A percentile compares a stretch with the other conserved stretches of the same genome.
phyloP scores from a whole-genome alignment of 2,797 vertebrate genomes.

The Odontamblyopus lacepedii region DNA sequence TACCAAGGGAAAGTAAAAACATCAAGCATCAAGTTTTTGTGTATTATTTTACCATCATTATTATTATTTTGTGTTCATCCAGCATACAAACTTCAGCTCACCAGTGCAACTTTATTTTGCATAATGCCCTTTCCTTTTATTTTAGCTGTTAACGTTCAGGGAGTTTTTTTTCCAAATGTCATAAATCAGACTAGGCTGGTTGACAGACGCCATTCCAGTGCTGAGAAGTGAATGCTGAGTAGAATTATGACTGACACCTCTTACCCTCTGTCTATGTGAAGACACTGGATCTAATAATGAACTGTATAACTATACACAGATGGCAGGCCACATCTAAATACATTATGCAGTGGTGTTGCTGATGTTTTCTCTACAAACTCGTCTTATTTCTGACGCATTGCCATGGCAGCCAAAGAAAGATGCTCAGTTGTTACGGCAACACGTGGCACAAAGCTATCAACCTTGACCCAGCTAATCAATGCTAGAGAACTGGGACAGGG shows the following conservation, averaged over 20 bases:
- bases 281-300: background rate
- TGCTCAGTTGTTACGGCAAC: conserved; percentile 66
- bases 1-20: background rate
- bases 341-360: conserved; percentile 5
- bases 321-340: conserved; percentile 12
- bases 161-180: conserved; percentile 38
- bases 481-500: conserved; percentile 16
- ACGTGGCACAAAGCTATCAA: conserved; percentile 37
- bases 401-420: conserved; percentile 56
- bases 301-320: background rate
- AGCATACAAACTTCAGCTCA: background rate
- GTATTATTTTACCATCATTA: background rate
- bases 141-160: background rate
- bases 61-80: background rate
- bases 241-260: conserved; percentile 11
- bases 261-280: conserved; percentile 4
- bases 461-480: conserved; percentile 53
- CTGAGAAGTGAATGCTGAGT: conserved; percentile 30
- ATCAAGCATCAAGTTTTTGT: background rate
- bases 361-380: conserved; percentile 8
- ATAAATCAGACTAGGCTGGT: conserved; percentile 27
- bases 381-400: conserved; percentile 55
- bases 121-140: background rate
- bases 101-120: background rate
- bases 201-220: conserved; percentile 35